Evolutionary conservation across 2,113 vertebrate genomes (phyloP).

Genomic region (Ceuthmochares aereus): DNA sequence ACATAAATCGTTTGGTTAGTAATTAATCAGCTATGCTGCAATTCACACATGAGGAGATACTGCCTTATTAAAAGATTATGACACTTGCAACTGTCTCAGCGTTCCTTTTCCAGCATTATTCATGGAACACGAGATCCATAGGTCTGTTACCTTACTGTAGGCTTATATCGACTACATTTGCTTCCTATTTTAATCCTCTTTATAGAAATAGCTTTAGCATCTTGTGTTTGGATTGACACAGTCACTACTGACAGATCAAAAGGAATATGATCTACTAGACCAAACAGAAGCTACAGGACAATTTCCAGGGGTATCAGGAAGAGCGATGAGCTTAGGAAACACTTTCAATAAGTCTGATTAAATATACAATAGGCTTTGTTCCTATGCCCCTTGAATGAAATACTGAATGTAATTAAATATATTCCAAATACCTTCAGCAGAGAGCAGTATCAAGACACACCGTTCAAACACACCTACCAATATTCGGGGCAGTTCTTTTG

Average conservation of each 20-base stretch:
- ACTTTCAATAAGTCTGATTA: neutral
- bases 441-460: neutral
- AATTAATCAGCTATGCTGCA: neutral
- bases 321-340: neutral
- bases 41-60: neutral
- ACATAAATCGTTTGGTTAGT: neutral
- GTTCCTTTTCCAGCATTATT: neutral
- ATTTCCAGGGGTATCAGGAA: neutral
- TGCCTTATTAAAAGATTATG: neutral
- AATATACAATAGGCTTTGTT: neutral
- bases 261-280: neutral
- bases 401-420: neutral
- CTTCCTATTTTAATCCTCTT: neutral
- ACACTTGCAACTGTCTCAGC: neutral
- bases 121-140: neutral
- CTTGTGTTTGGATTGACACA: neutral
- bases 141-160: neutral
- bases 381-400: accelerated
- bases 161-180: neutral
- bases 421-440: neutral
- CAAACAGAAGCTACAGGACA: neutral
- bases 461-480: constrained; percentile 70
- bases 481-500: constrained; percentile 71
- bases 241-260: neutral
- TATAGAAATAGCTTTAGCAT: neutral